Percentiles rank a stretch among this genome's conserved stretches.
Conservation (phyloP, 2,888 invertebrate species). For the Ernsta delagoae region DNA sequence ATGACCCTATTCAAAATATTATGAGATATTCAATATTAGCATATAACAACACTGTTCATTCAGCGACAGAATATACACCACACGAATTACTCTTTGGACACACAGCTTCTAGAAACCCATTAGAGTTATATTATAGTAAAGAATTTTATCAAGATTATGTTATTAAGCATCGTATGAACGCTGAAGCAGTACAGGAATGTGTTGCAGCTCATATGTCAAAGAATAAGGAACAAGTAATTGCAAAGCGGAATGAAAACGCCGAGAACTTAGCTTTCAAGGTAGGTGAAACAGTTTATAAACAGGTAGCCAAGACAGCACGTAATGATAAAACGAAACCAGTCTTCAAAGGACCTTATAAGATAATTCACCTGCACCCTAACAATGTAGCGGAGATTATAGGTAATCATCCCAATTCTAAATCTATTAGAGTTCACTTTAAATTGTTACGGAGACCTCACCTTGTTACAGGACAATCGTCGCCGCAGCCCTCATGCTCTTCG, state of each 20-base stretch:
- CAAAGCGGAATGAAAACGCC: constrained; percentile 37
- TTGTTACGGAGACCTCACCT: constrained; percentile 37
- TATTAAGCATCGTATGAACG: constrained; percentile 83
- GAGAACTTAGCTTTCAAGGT: constrained; percentile 44
- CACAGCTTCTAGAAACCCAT: constrained; percentile 47
- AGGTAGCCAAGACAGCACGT: constrained; percentile 46
- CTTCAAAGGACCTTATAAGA: constrained; percentile 39
- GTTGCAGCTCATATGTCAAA: constrained; percentile 36
- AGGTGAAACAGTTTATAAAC: constrained; percentile 45
- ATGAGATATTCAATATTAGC: constrained; percentile 48
- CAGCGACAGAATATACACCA: constrained; percentile 47
- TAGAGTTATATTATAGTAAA: constrained; percentile 49
- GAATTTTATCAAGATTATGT: constrained; percentile 88
- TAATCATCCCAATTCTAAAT: constrained; percentile 39
- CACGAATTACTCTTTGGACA: constrained; percentile 48
- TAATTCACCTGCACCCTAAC: constrained; percentile 38
- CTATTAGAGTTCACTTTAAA: constrained; percentile 39
- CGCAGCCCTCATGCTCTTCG: constrained; percentile 23
- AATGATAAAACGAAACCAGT: constrained; percentile 42
- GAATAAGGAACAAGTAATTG: constrained; percentile 41
- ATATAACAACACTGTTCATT: constrained; percentile 48
- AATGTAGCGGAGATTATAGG: constrained; percentile 40
- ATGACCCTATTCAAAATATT: constrained; percentile 42
- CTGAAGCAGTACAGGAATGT: constrained; percentile 38
- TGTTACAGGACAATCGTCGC: constrained; percentile 37